These are phyloP conservation scores for Acipenser ruthenus DNA, from an alignment of 2,797 vertebrate genomes.

Conservation along the genomic window DNA sequence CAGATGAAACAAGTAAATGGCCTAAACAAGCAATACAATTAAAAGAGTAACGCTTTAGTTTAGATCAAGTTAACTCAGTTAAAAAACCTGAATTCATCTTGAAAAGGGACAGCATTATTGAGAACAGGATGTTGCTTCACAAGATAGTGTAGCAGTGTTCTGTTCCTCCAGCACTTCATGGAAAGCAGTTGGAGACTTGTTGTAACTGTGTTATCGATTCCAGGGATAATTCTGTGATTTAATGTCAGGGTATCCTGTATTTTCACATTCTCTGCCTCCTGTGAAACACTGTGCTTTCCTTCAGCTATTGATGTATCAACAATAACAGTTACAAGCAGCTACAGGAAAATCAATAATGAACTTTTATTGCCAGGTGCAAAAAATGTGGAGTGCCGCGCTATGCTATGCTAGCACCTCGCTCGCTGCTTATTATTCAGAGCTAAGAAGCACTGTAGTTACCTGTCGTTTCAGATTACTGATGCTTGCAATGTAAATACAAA, in stretches of 20 bases:
- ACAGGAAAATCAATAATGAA: conserved; percentile 96
- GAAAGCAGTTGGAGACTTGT: conserved; percentile 79
- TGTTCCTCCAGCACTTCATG: conserved; percentile 18
- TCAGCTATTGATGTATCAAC: conserved; percentile 98
- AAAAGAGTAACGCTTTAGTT: too few species aligned
- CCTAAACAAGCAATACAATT: too few species aligned
- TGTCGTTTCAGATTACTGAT: conserved; percentile 33
- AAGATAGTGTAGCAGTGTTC: too few species aligned
- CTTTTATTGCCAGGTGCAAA: conserved; percentile 87
- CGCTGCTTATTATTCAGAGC: too few species aligned
- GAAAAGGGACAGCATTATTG: too few species aligned
- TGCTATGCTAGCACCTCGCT: conserved; percentile 25
- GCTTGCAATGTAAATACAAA: neutral
- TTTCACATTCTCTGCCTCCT: conserved; percentile 79
- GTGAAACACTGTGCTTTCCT: conserved; percentile 93
- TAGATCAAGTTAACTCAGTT: too few species aligned
- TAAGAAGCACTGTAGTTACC: conserved; percentile 47
- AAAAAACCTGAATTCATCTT: too few species aligned
- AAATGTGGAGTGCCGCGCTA: conserved; percentile 38
- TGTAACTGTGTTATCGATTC: conserved; percentile 82
- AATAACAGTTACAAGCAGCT: conserved; percentile 98
- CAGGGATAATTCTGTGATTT: conserved; percentile 85
- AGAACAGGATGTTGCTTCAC: too few species aligned
- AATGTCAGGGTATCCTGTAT: conserved; percentile 62
- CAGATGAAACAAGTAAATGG: too few species aligned